Base-by-base conservation (phyloP, 2,797 vertebrate genomes). In the Syndactyla subalaris region DNA sequence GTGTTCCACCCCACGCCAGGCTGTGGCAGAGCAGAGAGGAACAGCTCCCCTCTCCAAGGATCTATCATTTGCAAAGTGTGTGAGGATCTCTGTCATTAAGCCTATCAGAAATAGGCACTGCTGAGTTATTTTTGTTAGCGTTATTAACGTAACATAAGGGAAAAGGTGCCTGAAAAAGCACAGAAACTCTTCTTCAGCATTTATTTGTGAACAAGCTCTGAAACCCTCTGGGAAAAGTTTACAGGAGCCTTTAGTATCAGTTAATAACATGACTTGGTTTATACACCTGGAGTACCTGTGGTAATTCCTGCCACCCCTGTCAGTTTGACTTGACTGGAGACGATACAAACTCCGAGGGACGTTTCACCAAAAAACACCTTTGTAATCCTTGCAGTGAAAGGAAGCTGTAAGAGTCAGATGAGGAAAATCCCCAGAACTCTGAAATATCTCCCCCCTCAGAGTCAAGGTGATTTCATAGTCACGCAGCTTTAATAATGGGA, bases 401-500 rank as follows among this genome's bases (percentile, higher is more conserved):
- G 59, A 87, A 88, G 73, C 39, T 72, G 2, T 12, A 55, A 65
- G 26, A 85, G 48, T 43, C 41, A 78, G 34, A 65, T 59, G 80
- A 92, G 41, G 81, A 91, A 87, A 96, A 94, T 62, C 76, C 61
- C 88, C 81, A 91, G 41, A 63, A 75, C 32, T 85, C 88, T 93
- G 67, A 77, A 89, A 81, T 85, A 95, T 45, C 38, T 34, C 68
- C 45, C 45, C 58, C 34, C 41, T 24, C 84, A 65, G 54, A 95
- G 66, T 58, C 77, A 86, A 93, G 95, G 85, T 71, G 76, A 89
- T 93, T 94, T 94, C 80, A 94, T 17, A 96, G 89, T 92, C 92
- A 96, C 11, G 16, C 67, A 62, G 66, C 26, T 82, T 62, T 59
- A 93, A 71, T 58, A 85, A 70, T 2, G 43, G 34, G 41, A 86